phyloP scores from a whole-genome alignment of 2,888 invertebrate genomes.

The Drosophila ustulata region DNA sequence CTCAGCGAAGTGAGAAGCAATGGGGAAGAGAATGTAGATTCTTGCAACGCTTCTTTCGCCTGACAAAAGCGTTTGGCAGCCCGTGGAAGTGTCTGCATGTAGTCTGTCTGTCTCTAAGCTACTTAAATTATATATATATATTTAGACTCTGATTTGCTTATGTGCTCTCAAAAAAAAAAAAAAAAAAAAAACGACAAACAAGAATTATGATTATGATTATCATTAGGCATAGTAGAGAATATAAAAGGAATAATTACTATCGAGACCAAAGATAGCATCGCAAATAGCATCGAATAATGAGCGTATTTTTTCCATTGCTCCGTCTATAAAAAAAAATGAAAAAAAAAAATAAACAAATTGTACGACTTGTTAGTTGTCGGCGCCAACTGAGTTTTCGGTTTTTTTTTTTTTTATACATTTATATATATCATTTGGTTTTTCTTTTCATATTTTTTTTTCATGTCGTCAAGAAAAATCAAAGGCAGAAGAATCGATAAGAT shows the following conservation, averaged over 20 bases:
- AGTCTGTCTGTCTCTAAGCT: conserved; percentile 39
- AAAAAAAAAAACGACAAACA: conserved; percentile 49
- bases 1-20: not conserved
- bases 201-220: conserved; percentile 61
- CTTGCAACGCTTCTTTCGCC: conserved; percentile 9
- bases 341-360: conserved; percentile 77
- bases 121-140: conserved; percentile 49
- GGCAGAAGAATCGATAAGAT: conserved; percentile 28
- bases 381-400: conserved; percentile 33
- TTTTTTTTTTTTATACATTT: conserved; percentile 30
- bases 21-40: not conserved
- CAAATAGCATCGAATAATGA: conserved; percentile 80
- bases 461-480: conserved; percentile 51
- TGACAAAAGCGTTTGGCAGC: not conserved
- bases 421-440: conserved; percentile 48
- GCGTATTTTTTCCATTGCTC: conserved; percentile 79
- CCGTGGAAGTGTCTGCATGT: conserved; percentile 20
- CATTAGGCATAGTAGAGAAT: conserved; percentile 73
- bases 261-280: conserved; percentile 81
- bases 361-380: conserved; percentile 71
- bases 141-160: conserved; percentile 55
- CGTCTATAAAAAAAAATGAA: conserved; percentile 76
- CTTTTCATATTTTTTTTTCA: conserved; percentile 54
- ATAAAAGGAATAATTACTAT: conserved; percentile 79
- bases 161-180: conserved; percentile 74